Evolutionary conservation across 2,797 vertebrate genomes (phyloP).

Genomic region (Lophotriccus pileatus): DNA sequence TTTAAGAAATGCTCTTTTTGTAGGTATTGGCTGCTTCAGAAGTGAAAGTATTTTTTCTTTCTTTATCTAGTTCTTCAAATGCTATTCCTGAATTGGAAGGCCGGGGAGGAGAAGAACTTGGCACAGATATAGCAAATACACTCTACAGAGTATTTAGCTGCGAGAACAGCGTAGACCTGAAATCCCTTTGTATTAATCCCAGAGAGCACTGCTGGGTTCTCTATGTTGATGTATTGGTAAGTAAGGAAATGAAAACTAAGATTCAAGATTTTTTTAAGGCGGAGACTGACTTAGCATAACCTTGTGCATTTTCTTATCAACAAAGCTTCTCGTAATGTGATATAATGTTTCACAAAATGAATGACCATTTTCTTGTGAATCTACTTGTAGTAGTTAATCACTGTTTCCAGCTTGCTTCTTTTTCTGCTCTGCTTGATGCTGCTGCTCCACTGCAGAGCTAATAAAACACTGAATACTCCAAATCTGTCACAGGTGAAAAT

Average conservation of each 20-base stretch:
- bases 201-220: constrained; percentile 95
- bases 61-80: constrained; percentile 86
- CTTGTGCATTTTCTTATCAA: background rate
- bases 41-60: background rate
- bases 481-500: background rate
- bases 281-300: background rate
- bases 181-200: constrained; percentile 85
- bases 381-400: background rate
- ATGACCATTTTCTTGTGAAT: background rate
- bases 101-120: constrained; percentile 93
- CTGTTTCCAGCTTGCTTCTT: background rate
- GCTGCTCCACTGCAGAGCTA: background rate
- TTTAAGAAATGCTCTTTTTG: background rate
- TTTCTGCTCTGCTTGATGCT: background rate
- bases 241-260: constrained; percentile 37
- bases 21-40: background rate
- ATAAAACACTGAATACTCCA: background rate
- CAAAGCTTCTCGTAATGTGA: background rate
- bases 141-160: constrained; percentile 93
- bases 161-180: constrained; percentile 82
- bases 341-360: background rate
- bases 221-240: constrained; percentile 94
- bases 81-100: constrained; percentile 96
- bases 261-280: background rate
- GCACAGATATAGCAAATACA: constrained; percentile 87